A percentile compares a stretch with the other conserved stretches of the same genome.
Evolutionary conservation across 2,113 vertebrate species (phyloP).

Genomic region (Pseudorectes ferrugineus): DNA sequence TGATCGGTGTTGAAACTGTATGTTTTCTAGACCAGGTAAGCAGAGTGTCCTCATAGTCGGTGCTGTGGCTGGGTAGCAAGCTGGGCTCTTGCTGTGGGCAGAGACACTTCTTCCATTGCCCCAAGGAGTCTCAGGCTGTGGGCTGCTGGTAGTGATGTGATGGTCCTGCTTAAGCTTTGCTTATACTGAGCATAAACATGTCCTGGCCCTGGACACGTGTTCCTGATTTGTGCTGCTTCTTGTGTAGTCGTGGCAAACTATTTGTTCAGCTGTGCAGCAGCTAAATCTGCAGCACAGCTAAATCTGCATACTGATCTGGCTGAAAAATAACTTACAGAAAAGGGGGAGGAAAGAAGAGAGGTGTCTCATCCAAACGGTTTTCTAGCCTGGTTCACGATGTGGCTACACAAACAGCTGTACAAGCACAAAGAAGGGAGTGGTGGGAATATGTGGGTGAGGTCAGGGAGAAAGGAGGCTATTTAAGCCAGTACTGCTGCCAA

Average conservation of each 20-base stretch:
- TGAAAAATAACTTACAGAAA: constrained; percentile 15
- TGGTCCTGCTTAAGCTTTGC: background rate
- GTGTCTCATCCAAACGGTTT: background rate
- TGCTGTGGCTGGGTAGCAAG: background rate
- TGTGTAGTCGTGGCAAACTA: constrained; percentile 7
- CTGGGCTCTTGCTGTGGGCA: background rate
- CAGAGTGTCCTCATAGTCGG: background rate
- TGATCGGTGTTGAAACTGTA: background rate
- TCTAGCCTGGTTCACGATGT: background rate
- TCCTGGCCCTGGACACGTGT: background rate
- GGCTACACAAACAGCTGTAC: constrained; percentile 26
- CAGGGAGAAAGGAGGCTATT: constrained; percentile 15
- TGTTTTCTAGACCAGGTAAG: background rate
- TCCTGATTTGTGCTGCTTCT: constrained; percentile 15
- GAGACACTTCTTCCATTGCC: background rate
- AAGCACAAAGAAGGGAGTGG: constrained; percentile 45
- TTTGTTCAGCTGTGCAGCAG: constrained; percentile 47
- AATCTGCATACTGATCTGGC: background rate
- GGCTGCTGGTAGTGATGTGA: background rate
- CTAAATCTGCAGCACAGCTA: background rate
- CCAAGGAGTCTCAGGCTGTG: background rate
- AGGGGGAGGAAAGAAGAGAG: background rate
- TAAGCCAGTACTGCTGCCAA: constrained; percentile 7
- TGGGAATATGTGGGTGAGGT: constrained; percentile 48
- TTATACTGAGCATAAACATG: background rate